phyloP scores from a whole-genome alignment of 2,797 vertebrate species.

The Helicolenus hilgendorfi region DNA sequence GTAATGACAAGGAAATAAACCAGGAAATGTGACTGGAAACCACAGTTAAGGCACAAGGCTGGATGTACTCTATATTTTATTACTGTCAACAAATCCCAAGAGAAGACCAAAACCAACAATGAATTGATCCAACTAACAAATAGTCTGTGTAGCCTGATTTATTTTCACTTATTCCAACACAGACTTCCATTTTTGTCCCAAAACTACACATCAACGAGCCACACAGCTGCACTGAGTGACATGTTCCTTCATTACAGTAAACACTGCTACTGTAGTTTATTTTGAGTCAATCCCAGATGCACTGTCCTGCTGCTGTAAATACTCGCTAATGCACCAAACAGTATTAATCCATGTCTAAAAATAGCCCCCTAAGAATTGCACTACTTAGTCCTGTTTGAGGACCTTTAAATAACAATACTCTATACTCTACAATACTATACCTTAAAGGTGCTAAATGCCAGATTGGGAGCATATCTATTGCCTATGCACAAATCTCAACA shows the following conservation, averaged over 20 bases:
- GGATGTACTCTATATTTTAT: background rate
- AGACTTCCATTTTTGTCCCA: background rate
- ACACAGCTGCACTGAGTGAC: background rate
- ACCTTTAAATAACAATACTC: background rate
- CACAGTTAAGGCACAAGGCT: background rate
- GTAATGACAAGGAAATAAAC: background rate
- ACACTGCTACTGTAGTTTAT: background rate
- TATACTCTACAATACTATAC: background rate
- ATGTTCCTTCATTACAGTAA: background rate
- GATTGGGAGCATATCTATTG: background rate
- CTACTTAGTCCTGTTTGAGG: background rate
- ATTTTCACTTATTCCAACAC: background rate
- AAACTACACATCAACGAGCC: background rate
- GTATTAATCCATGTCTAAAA: background rate
- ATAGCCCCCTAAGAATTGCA: background rate
- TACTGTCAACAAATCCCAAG: background rate
- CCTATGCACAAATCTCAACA: background rate
- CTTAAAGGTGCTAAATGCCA: background rate
- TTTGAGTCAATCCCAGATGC: background rate
- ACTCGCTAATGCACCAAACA: background rate
- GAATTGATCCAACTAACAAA: background rate
- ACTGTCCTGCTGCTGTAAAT: background rate
- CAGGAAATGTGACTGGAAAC: background rate
- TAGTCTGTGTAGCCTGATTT: background rate
- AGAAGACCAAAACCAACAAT: background rate